Conservation (phyloP, 2,888 invertebrate genomes). For the Germaria angustata region DNA sequence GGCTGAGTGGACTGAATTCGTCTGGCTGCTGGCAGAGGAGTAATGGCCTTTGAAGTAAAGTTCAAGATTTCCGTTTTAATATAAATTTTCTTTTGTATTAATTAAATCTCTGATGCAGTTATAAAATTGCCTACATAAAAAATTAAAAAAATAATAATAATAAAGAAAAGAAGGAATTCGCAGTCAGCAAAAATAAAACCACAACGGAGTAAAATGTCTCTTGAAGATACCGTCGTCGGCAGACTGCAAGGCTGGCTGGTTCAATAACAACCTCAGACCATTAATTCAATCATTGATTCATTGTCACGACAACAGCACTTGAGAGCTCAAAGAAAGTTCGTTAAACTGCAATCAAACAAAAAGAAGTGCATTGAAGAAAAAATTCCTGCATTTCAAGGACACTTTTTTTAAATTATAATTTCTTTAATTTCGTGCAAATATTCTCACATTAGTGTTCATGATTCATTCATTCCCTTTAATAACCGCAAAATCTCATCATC, state of each 20-base stretch:
- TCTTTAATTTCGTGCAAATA: conserved; percentile 20
- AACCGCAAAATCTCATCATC: conserved; percentile 57
- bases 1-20: not conserved
- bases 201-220: not conserved
- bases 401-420: not conserved
- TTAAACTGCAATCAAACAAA: not conserved
- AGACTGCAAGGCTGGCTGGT: conserved; percentile 18
- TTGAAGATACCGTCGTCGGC: conserved; percentile 27
- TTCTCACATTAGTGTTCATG: conserved; percentile 43
- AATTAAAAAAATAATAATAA: too few relatives aligned
- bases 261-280: conserved; percentile 22
- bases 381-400: conserved; percentile 33
- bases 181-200: not conserved
- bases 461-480: conserved; percentile 19
- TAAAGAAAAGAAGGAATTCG: too few relatives aligned
- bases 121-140: conserved; percentile 44
- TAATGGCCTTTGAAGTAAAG: conserved; percentile 58
- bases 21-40: not conserved
- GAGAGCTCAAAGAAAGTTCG: conserved; percentile 9
- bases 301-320: conserved; percentile 45
- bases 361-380: not conserved
- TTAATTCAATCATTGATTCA: conserved; percentile 40
- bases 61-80: conserved; percentile 65
- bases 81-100: conserved; percentile 51
- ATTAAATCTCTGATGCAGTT: conserved; percentile 56